Base-by-base conservation (phyloP, 1,140 invertebrate genomes). In the Ditylenchus dipsaci region DNA sequence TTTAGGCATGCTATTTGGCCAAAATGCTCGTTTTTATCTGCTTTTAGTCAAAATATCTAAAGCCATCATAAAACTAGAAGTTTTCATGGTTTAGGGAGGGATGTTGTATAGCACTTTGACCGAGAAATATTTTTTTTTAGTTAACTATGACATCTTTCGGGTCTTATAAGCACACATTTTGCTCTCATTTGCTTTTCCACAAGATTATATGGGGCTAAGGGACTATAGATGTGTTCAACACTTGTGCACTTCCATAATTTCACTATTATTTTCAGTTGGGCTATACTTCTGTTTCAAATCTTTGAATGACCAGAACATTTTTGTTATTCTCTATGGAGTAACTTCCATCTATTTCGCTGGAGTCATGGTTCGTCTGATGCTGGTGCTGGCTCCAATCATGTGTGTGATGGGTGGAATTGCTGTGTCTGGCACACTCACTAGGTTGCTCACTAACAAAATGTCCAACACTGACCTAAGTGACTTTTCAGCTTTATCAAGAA, bases 241-340 rank as follows among this genome's bases (percentile, higher is more conserved):
- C 43, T 45, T 45, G 43, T 45, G n/a, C n/a, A n/a, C n/a, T n/a
- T 15, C 17, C 30, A 45, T 13, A 11, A n/a, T 11, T 17, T 11
- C 11, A 58, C 11, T 19, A 3, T 21, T 45, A n/a, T 42, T 33
- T 77, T 64, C 45, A 76, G 95, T 93, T 53, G 95, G 95, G 5
- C 87, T 97, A 3, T 99, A 94, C 92, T 97, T 96, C 82, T 95
- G 92, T 86, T 92, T 99, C 76, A 95, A 95, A 84, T 89, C 95
- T 77, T 88, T 97, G 64, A 97, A 95, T 80, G 95, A 98, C 84
- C 93, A 96, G 84, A 87, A 94, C 76, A 93, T 99, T 23, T 97
- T 98, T 86, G 92, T 97, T 78, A 89, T 97, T 9, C 85, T 98
- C 0, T 99, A 97, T 83, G 95, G 94, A 7, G 86, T 97, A 57